Conservation (phyloP, 1,140 invertebrate genomes). For the Drosophila lacteicornis region DNA sequence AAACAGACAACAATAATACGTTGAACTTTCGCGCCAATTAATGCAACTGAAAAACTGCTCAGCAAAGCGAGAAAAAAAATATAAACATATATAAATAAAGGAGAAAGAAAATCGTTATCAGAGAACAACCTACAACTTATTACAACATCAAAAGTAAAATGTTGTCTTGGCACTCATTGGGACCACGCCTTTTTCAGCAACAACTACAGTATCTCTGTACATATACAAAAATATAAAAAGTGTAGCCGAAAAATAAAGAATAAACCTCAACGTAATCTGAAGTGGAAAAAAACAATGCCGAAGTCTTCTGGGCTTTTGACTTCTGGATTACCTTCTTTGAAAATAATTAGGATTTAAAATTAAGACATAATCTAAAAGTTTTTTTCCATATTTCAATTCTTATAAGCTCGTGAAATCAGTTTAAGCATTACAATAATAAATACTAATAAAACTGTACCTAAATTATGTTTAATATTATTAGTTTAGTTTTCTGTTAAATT, state of each 20-base stretch:
- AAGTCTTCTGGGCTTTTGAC: neutral
- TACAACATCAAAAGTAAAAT: conserved; percentile 40
- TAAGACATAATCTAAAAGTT: too few relatives aligned
- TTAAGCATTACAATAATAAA: too few relatives aligned
- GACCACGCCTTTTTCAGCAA: conserved; percentile 57
- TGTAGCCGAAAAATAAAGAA: conserved; percentile 26
- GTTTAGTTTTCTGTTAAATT: too few relatives aligned
- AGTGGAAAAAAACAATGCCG: neutral
- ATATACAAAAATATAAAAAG: conserved; percentile 20
- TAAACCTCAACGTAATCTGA: neutral
- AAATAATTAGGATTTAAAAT: too few relatives aligned
- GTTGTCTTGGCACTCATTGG: conserved; percentile 41
- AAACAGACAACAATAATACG: conserved; percentile 6
- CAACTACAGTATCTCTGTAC: neutral
- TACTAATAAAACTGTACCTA: too few relatives aligned
- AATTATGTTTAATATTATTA: too few relatives aligned
- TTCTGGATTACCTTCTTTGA: neutral
- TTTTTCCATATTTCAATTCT: too few relatives aligned
- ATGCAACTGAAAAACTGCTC: conserved; percentile 6
- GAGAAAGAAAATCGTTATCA: conserved; percentile 2
- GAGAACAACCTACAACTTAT: conserved; percentile 36
- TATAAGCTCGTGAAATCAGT: too few relatives aligned
- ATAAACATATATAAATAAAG: conserved; percentile 19
- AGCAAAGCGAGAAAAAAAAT: conserved; percentile 21
- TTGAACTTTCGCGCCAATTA: conserved; percentile 22